A percentile compares a stretch with the other conserved stretches of the same genome.
phyloP scores from a whole-genome alignment of 2,888 invertebrate species.

The Zygogramma bicolorata region DNA sequence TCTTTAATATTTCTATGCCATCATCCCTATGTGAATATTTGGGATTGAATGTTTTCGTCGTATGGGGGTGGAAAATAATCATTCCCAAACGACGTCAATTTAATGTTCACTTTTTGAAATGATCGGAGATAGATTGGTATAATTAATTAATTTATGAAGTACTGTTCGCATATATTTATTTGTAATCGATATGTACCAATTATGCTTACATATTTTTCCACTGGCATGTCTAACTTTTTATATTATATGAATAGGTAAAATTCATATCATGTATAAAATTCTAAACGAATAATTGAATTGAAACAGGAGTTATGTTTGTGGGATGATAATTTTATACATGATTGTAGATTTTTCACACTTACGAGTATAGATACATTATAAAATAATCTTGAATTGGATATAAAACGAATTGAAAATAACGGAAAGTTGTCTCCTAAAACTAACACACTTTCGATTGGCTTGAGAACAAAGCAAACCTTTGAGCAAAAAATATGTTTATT shows the following conservation, averaged over 20 bases:
- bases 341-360: constrained; percentile 43
- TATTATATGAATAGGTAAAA: constrained; percentile 24
- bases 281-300: neutral
- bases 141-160: no score
- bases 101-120: no score
- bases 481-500: constrained; percentile 23
- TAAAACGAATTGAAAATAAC: neutral
- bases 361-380: constrained; percentile 47
- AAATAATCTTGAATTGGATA: neutral
- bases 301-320: neutral
- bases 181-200: constrained; percentile 60
- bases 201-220: constrained; percentile 54
- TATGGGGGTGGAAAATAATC: no score
- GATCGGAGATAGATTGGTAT: no score
- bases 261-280: constrained; percentile 38
- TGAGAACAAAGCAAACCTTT: neutral
- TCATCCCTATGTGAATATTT: no score
- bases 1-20: no score
- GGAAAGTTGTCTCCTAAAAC: neutral
- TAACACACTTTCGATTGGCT: constrained; percentile 5
- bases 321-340: constrained; percentile 42
- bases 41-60: no score
- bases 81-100: no score
- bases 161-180: constrained; percentile 50
- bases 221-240: constrained; percentile 42